Evolutionary conservation across 2,113 vertebrate genomes (phyloP).

Genomic region (Phylloscopus trochilus): DNA sequence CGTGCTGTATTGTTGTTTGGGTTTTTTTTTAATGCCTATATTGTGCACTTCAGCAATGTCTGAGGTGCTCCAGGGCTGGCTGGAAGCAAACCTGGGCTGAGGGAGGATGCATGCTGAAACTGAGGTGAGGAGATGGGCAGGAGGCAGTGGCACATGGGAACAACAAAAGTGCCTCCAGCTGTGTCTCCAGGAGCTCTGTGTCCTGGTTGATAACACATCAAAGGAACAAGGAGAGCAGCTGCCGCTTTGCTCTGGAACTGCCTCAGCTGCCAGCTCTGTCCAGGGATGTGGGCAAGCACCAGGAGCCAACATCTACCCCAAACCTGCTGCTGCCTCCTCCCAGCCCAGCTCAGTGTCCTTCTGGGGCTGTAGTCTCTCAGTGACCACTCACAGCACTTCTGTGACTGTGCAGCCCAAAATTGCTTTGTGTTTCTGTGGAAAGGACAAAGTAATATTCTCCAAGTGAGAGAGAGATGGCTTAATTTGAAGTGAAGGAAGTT

Average conservation of each 20-base stretch:
- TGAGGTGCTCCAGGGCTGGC: neutral
- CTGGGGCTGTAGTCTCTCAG: neutral
- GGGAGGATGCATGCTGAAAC: neutral
- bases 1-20: neutral
- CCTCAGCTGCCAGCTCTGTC: neutral
- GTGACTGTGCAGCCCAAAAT: neutral
- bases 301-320: fast-evolving
- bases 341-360: neutral
- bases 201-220: neutral
- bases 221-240: neutral
- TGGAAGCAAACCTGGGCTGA: neutral
- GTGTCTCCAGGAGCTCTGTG: neutral
- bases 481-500: neutral
- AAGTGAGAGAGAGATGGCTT: neutral
- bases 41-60: neutral
- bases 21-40: fast-evolving
- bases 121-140: neutral
- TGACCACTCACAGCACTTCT: neutral
- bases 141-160: neutral
- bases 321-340: neutral
- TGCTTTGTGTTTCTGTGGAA: neutral
- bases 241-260: neutral
- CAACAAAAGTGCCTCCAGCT: neutral
- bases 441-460: neutral
- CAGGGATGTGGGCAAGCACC: neutral